phyloP scores from a whole-genome alignment of 2,113 vertebrate genomes.

The Anguilla rostrata region DNA sequence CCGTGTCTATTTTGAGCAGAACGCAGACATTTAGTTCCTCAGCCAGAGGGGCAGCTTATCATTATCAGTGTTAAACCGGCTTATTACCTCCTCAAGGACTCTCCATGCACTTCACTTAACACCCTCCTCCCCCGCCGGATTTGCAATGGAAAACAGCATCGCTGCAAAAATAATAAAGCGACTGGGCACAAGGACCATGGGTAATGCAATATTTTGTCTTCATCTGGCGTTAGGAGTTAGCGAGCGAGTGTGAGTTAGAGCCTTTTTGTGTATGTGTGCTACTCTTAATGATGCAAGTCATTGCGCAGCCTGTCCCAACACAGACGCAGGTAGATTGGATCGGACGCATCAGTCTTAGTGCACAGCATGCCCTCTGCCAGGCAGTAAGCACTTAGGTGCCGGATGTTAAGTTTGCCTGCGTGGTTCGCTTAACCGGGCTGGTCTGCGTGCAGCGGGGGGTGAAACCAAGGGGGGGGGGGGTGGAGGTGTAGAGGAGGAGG shows the following conservation, averaged over 20 bases:
- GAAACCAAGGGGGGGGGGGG: too few species aligned
- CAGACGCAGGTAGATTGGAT: neutral
- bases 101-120: conserved; percentile 22
- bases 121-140: neutral
- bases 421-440: neutral
- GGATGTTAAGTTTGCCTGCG: neutral
- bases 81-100: conserved; percentile 69
- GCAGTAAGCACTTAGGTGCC: neutral
- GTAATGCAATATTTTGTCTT: neutral
- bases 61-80: conserved; percentile 73
- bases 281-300: neutral
- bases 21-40: conserved; percentile 57
- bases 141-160: neutral
- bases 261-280: neutral
- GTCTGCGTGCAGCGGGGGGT: neutral
- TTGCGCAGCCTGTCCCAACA: neutral
- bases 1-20: conserved; percentile 13
- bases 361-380: neutral
- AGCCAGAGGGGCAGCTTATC: conserved; percentile 73
- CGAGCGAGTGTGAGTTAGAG: neutral
- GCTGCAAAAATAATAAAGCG: neutral
- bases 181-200: neutral
- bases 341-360: neutral
- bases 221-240: neutral
- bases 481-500: neutral